Base-by-base conservation (phyloP, 2,888 invertebrate genomes). In the Stegana nigrithorax region DNA sequence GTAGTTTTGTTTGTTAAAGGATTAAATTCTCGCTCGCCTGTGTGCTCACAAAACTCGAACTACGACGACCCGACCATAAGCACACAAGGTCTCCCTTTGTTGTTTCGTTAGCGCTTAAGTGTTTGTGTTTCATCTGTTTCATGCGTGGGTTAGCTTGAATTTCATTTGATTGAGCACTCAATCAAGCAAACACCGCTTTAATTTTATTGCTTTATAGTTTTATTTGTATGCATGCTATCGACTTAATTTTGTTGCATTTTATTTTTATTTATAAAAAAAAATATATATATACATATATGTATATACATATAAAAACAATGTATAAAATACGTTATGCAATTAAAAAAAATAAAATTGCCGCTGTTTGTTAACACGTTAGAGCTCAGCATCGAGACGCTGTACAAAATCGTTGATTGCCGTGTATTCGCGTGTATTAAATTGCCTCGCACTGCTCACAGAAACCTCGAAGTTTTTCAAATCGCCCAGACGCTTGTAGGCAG, bases 91-190 rank as follows among this genome's bases (percentile, higher is more conserved):
- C n/a, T n/a, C 55, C 62, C 14, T 6, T 19, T 32, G 32, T 36
- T 27, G 14, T n/a, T 42, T n/a, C 10, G n/a, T 51, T 27, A 10
- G 66, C 61, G 60, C 57, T 39, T 55, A 60, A 42, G 57, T 60
- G 64, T 67, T 71, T 42, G 7, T 44, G n/a, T 62, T 66, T 61
- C 60, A 68, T 50, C 62, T 63, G 72, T n/a, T n/a, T 72, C 78
- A 76, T 78, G 77, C 77, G 77, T 42, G 55, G 53, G 76, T 73
- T 75, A 76, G n/a, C n/a, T n/a, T n/a, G 77, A 72, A 76, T 75
- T 75, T 75, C 75, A 66, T 78, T 75, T 75, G 75, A 78, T 75
- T 78, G 75, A 78, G 73, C 75, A 78, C 69, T 74, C 74, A 75
- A 75, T 75, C 75, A 78, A 78, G 75, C 75, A 76, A 75, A 76